phyloP scores from a whole-genome alignment of 1,140 invertebrate genomes.

The Pseudomyrmex cubaensis region DNA sequence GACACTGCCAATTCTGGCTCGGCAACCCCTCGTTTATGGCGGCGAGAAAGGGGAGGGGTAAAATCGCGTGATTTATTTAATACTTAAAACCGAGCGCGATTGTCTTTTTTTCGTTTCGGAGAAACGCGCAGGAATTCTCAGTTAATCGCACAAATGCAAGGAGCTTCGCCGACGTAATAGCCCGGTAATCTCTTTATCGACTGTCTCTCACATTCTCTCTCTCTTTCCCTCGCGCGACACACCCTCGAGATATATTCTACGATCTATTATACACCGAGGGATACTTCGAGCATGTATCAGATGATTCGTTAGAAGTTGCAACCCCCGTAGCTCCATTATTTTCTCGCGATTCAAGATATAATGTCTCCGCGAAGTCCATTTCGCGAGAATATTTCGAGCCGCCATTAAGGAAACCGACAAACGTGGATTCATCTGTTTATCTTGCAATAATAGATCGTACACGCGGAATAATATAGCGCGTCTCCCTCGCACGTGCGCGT shows the following conservation, averaged over 20 bases:
- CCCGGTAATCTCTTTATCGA: neutral
- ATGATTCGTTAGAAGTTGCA: neutral
- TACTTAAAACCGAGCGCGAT: constrained; percentile 36
- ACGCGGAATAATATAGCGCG: constrained; percentile 39
- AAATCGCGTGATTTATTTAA: constrained; percentile 64
- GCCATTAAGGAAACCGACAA: constrained; percentile 18
- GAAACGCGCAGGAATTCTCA: neutral
- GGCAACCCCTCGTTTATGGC: neutral
- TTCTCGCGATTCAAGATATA: neutral
- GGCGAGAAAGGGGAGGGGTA: no score
- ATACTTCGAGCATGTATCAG: neutral
- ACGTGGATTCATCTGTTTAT: constrained; percentile 24
- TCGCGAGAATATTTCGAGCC: neutral
- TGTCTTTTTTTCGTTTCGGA: constrained; percentile 1
- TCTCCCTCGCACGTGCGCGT: neutral
- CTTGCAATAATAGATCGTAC: constrained; percentile 46
- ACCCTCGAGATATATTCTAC: neutral
- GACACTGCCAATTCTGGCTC: neutral
- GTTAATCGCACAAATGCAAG: constrained; percentile 24
- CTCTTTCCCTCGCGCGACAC: neutral
- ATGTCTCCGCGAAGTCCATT: constrained; percentile 13
- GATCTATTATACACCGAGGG: neutral
- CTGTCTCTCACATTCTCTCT: neutral
- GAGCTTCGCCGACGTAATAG: constrained; percentile 22
- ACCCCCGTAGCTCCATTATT: neutral